These are phyloP conservation scores for Pterocles orientalis DNA, from an alignment of 2,113 vertebrate species.

Conservation along the genomic window DNA sequence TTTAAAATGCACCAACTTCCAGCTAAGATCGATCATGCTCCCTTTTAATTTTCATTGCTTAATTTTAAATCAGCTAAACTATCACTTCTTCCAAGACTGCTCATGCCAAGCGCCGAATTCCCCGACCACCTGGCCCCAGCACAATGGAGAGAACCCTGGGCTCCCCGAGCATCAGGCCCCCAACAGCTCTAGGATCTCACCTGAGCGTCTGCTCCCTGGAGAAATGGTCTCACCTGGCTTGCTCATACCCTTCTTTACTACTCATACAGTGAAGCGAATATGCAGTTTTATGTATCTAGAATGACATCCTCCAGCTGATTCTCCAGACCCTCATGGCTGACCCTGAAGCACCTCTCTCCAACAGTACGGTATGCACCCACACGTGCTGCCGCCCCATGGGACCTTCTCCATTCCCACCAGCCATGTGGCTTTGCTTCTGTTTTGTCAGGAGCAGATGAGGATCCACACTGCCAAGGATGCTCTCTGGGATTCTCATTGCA, in stretches of 20 bases:
- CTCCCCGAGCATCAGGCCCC: neutral
- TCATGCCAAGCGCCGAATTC: neutral
- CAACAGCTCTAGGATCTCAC: neutral
- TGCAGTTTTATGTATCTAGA: neutral
- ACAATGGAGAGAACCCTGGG: neutral
- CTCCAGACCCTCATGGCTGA: neutral
- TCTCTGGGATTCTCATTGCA: neutral
- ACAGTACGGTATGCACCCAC: neutral
- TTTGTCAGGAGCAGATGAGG: neutral
- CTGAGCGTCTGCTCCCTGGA: neutral
- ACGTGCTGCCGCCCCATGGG: neutral
- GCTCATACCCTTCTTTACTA: neutral
- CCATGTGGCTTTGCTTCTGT: neutral
- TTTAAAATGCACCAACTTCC: neutral
- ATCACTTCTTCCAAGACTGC: neutral
- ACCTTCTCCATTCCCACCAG: neutral
- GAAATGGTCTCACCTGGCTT: neutral
- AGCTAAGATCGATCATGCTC: rapidly evolving
- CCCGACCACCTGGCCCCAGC: neutral
- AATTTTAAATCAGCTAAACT: neutral
- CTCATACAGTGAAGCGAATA: neutral
- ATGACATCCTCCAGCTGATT: neutral
- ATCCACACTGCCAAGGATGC: neutral
- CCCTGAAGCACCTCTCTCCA: neutral
- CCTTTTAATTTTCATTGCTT: neutral